A percentile compares a stretch with the other conserved stretches of the same genome.
Evolutionary conservation across 2,113 vertebrate species (phyloP).

Genomic region (Calidris pygmaea): DNA sequence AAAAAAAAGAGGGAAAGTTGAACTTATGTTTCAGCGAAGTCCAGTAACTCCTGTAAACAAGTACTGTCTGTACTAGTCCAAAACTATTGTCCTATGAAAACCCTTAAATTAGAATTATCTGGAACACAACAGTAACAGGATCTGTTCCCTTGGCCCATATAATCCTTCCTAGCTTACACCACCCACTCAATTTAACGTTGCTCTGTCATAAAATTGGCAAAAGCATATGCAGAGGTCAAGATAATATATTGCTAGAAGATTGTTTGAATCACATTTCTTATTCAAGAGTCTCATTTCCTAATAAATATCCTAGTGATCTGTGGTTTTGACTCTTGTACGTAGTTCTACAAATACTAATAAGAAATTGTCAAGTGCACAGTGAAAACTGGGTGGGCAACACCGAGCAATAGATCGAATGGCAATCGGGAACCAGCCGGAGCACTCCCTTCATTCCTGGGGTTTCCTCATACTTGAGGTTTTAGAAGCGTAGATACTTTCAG

Average conservation of each 20-base stretch:
- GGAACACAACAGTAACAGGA: not conserved
- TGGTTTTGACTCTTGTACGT: slow-evolving; percentile 26
- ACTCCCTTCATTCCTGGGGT: not conserved
- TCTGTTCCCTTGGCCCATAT: not conserved
- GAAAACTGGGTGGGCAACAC: slow-evolving; percentile 39
- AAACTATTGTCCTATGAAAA: slow-evolving; percentile 47
- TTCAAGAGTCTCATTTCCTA: slow-evolving; percentile 45
- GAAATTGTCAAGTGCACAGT: slow-evolving; percentile 42
- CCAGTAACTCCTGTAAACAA: slow-evolving; percentile 44
- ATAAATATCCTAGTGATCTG: slow-evolving; percentile 48
- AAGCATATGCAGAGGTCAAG: slow-evolving; percentile 19
- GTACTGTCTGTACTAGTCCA: slow-evolving; percentile 21
- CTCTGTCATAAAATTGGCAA: slow-evolving; percentile 52
- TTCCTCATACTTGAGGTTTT: not conserved
- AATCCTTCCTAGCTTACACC: slow-evolving; percentile 60
- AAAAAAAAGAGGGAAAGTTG: slow-evolving; percentile 8
- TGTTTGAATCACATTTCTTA: slow-evolving; percentile 48
- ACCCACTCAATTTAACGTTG: slow-evolving; percentile 42
- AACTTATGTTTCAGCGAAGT: slow-evolving; percentile 24
- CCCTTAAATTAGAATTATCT: slow-evolving; percentile 47
- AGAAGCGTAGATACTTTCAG: not conserved
- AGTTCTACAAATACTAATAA: slow-evolving; percentile 8
- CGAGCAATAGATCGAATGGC: not conserved
- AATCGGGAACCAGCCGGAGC: not conserved
- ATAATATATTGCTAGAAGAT: slow-evolving; percentile 50